Base-by-base conservation (phyloP, 1,140 invertebrate genomes). In the Solenopsis invicta region DNA sequence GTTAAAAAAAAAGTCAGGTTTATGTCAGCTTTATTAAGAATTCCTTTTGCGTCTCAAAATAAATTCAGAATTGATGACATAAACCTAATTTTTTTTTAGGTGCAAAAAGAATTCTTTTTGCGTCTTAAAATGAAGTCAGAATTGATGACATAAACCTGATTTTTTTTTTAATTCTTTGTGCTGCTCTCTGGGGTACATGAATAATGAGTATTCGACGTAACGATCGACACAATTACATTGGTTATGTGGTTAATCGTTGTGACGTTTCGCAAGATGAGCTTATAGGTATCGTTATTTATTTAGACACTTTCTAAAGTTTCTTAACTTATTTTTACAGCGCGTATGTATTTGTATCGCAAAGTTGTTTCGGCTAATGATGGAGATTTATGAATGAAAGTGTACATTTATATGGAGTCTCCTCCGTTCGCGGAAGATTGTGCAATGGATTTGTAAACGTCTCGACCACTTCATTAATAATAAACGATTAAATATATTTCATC, bases 401-500 rank as follows among this genome's bases (percentile, higher is more conserved):
- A 16, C 12, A 34, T 34, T 9, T 52, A 50, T 34, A 45, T 64
- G 34, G 34, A 64, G 37, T 2, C 0, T 9, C n/a, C 8, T 24
- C 16, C 3, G 24, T 4, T 74, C 48, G 9, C 16, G 16, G 3
- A 77, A 61, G 21, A 59, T 24, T 61, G 21, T 21, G 37, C 56
- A 77, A 45, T 59, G 16, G 41, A 61, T 77, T 77, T 77, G 37
- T 59, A 77, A 62, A 56, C 41, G 56, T 45, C 41, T 45, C 16
- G 54, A 77, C 34, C n/a, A 61, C 13, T 24, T 45, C 8, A 61
- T 62, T 59, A 59, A 77, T 62, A 62, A 45, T 77, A 77, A 77
- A 62, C 3, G 0, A 61, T 76, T 45, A 67, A 21, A 18, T 34
- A 29, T 41, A 34, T 45, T 45, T 67, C 5, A 41, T 41, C 16